Evolutionary conservation across 2,797 vertebrate species (phyloP), one percentile per base, ranked within the genome.

Genomic region (Coendou prehensilis): DNA sequence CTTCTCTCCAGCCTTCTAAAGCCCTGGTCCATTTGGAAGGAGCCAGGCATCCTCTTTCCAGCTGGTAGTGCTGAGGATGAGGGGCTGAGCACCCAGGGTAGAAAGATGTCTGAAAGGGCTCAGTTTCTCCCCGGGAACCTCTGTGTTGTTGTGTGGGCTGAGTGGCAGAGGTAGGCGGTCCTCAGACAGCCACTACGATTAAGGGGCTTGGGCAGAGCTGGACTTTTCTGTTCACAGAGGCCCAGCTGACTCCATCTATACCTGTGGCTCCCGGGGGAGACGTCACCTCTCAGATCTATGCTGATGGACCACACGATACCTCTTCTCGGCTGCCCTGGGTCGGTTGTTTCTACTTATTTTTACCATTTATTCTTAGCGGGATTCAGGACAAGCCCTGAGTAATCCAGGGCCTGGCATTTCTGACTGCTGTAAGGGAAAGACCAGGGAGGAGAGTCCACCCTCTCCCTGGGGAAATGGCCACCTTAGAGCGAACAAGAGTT

Each of bases 51-150:
- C 79, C 54, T 4, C 23, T 28, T 30, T 26, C 63, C 47, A 28
- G 67, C 71, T 47, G 10, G 0, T 5, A 13, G 22, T 1, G 5
- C n/a, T 14, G 56, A 41, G 45, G 11, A 30, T 0, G 6, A 59
- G 14, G 75, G 26, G 11, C 30, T 33, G 52, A 78, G 18, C 13
- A 0, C 41, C 1, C 3, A 1, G 17, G 1, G 23, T 0, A 2
- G 67, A 18, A 56, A 71, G 54, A 37, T 2, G 9, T 57, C 69
- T 3, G 18, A 22, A 20, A 22, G 11, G 30, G 47, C 2, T 59
- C 37, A 0, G 1, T 18, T 73, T 79, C 56, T 59, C 6, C 20
- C 0, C 0, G 6, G 9, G 13, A 4, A 37, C 17, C 28, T 75
- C 37, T 23, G 28, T 9, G 3, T 37, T n/a, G 10, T 30, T 0